Conservation (phyloP, 2,113 vertebrate genomes). For the Procavia capensis region DNA sequence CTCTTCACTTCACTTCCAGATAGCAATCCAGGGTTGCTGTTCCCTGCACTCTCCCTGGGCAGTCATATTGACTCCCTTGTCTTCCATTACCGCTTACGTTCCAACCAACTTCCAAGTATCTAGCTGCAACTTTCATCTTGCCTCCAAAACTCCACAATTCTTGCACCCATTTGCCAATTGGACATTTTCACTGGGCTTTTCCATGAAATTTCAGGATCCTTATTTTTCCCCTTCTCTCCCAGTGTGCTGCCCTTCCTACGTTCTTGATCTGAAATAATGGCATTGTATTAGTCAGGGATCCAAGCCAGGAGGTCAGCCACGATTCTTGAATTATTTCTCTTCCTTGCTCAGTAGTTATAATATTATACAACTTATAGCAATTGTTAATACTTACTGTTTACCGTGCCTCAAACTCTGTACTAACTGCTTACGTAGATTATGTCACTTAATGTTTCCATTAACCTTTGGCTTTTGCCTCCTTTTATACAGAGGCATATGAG, state of each 20-base stretch:
- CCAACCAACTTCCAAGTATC: neutral
- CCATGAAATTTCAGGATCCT: neutral
- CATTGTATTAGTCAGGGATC: neutral
- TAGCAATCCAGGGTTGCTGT: neutral
- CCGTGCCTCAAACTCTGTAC: neutral
- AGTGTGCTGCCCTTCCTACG: neutral
- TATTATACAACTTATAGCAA: neutral
- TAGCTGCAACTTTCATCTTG: neutral
- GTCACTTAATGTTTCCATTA: neutral
- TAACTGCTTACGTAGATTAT: neutral
- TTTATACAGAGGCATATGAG: neutral
- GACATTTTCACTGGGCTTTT: neutral
- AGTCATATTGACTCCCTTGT: accelerated
- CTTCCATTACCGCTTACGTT: neutral
- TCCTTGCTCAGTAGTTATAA: neutral
- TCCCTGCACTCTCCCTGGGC: neutral
- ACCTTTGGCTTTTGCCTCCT: neutral
- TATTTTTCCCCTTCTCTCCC: neutral
- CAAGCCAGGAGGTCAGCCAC: neutral
- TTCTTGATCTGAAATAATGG: neutral
- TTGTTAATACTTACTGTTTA: neutral
- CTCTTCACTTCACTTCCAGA: neutral
- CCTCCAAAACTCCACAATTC: neutral
- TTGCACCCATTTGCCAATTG: neutral
- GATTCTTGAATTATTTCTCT: neutral